Conservation (phyloP, 2,113 vertebrate genomes). For the Channa argus region DNA sequence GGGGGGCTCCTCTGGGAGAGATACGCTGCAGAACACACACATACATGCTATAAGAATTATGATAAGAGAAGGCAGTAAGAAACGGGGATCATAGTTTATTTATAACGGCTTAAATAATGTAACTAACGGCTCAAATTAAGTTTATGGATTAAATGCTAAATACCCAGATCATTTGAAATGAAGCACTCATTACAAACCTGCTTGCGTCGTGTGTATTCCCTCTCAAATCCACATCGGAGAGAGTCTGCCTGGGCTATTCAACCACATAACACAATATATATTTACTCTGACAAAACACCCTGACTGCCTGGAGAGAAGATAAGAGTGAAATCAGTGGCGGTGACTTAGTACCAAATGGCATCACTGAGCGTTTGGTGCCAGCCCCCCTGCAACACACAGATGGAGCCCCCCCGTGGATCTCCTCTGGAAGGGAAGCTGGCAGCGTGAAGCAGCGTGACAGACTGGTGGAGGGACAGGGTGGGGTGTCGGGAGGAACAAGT, state of each 20-base stretch:
- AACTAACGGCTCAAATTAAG: background rate
- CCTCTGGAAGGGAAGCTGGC: constrained; percentile 34
- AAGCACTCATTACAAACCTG: background rate
- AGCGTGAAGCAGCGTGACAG: constrained; percentile 34
- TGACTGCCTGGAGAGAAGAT: constrained; percentile 5
- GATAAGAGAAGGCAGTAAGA: background rate
- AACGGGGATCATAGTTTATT: no score
- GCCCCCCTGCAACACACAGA: constrained; percentile 31
- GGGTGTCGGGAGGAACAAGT: background rate
- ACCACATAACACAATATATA: constrained; percentile 6
- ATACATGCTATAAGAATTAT: background rate
- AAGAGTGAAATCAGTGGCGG: constrained; percentile 26
- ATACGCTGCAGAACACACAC: constrained; percentile 82
- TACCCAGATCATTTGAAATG: background rate
- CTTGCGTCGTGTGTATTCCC: background rate
- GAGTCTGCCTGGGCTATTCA: background rate
- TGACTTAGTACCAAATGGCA: constrained; percentile 46
- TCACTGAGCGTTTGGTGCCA: constrained; percentile 11
- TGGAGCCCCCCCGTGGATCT: constrained; percentile 30
- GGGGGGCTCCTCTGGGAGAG: constrained; percentile 95
- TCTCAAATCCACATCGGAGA: background rate
- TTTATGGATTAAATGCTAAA: no score
- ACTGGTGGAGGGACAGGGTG: constrained; percentile 10
- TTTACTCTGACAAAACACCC: constrained; percentile 14
- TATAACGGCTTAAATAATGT: no score